Conservation (phyloP, 2,113 vertebrate genomes). For the Toxotes jaculatrix region DNA sequence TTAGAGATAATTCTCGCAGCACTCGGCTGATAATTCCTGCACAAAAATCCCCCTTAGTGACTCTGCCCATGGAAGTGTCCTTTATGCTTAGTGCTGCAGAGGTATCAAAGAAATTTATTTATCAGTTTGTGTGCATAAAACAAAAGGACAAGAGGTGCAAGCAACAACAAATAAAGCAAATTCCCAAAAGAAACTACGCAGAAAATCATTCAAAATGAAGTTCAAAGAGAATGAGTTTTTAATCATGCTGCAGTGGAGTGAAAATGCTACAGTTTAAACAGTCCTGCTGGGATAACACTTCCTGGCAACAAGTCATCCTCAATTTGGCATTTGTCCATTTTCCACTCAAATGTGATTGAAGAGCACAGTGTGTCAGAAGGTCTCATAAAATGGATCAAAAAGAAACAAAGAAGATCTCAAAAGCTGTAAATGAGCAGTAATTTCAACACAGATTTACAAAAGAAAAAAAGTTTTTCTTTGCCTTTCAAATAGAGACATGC, state of each 20-base stretch:
- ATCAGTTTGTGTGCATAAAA: slow-evolving; percentile 4
- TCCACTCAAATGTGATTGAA: slow-evolving; percentile 37
- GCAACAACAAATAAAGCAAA: not conserved
- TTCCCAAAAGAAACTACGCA: not conserved
- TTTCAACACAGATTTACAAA: slow-evolving; percentile 16
- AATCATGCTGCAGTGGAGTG: slow-evolving; percentile 34
- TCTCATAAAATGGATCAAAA: slow-evolving; percentile 13
- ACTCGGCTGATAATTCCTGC: not conserved
- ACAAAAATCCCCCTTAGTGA: not conserved
- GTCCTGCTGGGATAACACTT: slow-evolving; percentile 19
- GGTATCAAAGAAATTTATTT: not conserved
- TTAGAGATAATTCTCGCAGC: not conserved
- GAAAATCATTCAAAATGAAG: slow-evolving; percentile 13
- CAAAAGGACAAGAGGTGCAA: not conserved
- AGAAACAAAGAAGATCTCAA: slow-evolving; percentile 21
- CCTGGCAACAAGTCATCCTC: slow-evolving; percentile 28
- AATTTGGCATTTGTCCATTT: slow-evolving; percentile 44
- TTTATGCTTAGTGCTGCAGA: not conserved
- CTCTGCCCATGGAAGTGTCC: not conserved
- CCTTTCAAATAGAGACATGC: slow-evolving; percentile 27
- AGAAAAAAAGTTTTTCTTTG: not conserved
- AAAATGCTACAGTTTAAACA: slow-evolving; percentile 31
- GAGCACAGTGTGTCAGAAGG: not conserved
- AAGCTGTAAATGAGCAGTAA: slow-evolving; percentile 1
- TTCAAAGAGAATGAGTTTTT: slow-evolving; percentile 37